phyloP scores from a whole-genome alignment of 2,113 vertebrate genomes.

The Hippoglossus stenolepis region DNA sequence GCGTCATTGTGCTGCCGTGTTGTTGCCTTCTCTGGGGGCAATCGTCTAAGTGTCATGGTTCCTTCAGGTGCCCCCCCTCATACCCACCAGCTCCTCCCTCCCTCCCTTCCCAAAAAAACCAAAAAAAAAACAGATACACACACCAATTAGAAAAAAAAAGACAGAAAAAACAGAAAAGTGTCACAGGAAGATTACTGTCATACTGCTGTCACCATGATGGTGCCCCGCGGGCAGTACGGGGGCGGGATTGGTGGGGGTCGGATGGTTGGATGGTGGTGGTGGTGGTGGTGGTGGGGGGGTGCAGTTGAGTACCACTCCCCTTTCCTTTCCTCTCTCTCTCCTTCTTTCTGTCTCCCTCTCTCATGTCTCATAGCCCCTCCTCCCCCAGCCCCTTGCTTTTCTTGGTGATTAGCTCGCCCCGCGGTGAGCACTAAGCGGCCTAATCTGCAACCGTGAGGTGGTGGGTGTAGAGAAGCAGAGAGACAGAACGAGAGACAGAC shows the following conservation, averaged over 20 bases:
- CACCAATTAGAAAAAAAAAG: conserved; percentile 42
- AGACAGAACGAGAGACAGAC: conserved; percentile 33
- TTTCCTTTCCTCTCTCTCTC: conserved; percentile 11
- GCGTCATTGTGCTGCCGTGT: conserved; percentile 35
- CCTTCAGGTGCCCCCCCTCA: conserved; percentile 4
- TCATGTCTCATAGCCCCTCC: not conserved
- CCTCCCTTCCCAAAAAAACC: not conserved
- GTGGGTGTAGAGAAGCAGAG: conserved; percentile 52
- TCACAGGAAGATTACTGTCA: conserved; percentile 84
- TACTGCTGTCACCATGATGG: conserved; percentile 72
- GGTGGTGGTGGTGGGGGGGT: not conserved
- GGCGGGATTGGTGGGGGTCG: conserved; percentile 66
- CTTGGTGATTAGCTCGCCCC: conserved; percentile 79
- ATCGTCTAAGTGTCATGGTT: conserved; percentile 72
- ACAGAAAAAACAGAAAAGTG: conserved; percentile 59
- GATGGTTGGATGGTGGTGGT: conserved; percentile 35
- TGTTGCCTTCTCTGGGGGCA: conserved; percentile 61
- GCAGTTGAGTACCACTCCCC: conserved; percentile 33
- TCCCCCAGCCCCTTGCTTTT: conserved; percentile 38
- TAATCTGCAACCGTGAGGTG: conserved; percentile 73
- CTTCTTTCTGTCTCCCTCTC: not conserved
- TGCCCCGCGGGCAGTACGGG: conserved; percentile 77
- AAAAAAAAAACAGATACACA: not conserved
- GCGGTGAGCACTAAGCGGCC: conserved; percentile 77
- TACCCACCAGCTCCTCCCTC: not conserved